Conservation (phyloP, 2,888 invertebrate species). For the Orthosia gracilis region DNA sequence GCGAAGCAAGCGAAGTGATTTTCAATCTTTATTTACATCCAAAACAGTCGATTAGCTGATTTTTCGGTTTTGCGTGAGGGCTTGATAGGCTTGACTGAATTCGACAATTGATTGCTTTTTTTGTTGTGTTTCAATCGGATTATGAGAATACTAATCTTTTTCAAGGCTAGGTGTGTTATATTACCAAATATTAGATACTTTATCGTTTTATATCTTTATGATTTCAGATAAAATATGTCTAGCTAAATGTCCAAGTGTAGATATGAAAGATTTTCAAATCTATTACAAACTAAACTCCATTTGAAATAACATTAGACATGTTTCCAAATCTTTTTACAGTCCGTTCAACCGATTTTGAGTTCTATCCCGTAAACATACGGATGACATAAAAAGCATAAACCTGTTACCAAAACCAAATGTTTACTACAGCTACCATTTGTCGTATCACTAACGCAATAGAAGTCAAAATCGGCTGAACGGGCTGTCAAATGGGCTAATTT, state of each 20-base stretch:
- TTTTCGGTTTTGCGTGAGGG: constrained; percentile 56
- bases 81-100: constrained; percentile 33
- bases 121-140: constrained; percentile 13
- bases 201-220: constrained; percentile 19
- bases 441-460: no score
- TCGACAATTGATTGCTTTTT: constrained; percentile 27
- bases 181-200: neutral
- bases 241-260: neutral
- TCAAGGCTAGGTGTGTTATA: constrained; percentile 17
- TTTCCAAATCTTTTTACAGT: no score
- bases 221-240: constrained; percentile 9
- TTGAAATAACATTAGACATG: no score
- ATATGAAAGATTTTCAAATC: neutral
- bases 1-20: constrained; percentile 79
- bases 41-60: constrained; percentile 76
- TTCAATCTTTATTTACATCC: constrained; percentile 83
- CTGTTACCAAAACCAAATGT: no score
- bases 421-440: no score
- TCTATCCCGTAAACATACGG: no score
- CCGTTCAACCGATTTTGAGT: no score
- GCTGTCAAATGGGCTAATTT: no score
- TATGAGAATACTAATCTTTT: constrained; percentile 24
- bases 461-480: no score
- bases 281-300: neutral
- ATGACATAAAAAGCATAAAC: no score